Conservation (phyloP, 2,888 invertebrate species). For the Idaea aversata region DNA sequence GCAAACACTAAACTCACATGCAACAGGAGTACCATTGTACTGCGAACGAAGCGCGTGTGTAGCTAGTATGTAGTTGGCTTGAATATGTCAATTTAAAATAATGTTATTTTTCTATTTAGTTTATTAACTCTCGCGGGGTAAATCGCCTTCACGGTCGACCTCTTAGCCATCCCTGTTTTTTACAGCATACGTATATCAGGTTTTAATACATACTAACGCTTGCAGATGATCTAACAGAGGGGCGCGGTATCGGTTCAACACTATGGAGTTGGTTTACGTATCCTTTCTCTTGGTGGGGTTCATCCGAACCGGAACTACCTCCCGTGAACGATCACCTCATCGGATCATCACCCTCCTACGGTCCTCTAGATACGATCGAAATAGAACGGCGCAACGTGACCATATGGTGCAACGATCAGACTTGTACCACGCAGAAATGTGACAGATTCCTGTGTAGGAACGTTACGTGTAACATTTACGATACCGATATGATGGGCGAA, state of each 20-base stretch:
- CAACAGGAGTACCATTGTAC: too few relatives aligned
- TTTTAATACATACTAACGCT: conserved; percentile 36
- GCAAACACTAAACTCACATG: too few relatives aligned
- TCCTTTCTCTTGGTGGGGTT: conserved; percentile 69
- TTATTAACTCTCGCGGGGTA: too few relatives aligned
- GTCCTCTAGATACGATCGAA: conserved; percentile 46
- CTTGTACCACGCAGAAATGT: conserved; percentile 70
- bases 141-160: too few relatives aligned
- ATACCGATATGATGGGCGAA: conserved; percentile 67
- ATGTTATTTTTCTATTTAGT: too few relatives aligned
- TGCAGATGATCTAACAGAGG: conserved; percentile 59
- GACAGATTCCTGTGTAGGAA: conserved; percentile 59
- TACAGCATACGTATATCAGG: not conserved
- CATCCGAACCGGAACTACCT: conserved; percentile 33
- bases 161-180: too few relatives aligned
- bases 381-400: conserved; percentile 61
- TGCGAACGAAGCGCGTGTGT: too few relatives aligned
- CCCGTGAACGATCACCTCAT: conserved; percentile 42
- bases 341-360: conserved; percentile 37
- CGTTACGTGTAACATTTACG: conserved; percentile 70
- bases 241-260: conserved; percentile 61
- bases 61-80: too few relatives aligned
- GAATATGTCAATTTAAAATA: too few relatives aligned
- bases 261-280: conserved; percentile 73
- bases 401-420: conserved; percentile 73